These are phyloP conservation scores for Scatophagus argus DNA, from an alignment of 2,113 vertebrate genomes.

Conservation along the genomic window DNA sequence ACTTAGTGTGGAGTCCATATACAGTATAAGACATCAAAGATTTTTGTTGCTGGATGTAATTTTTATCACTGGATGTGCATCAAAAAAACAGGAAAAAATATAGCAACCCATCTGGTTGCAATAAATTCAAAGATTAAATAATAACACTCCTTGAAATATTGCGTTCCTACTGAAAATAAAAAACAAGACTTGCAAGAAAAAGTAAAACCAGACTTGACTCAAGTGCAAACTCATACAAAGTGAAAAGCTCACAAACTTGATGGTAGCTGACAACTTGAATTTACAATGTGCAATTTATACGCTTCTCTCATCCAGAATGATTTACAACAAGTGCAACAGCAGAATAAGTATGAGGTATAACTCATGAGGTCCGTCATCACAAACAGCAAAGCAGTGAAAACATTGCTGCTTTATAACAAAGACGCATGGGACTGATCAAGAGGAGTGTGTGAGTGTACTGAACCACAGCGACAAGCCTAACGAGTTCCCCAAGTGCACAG, in stretches of 20 bases:
- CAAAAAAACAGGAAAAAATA: neutral
- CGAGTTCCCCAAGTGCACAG: constrained; percentile 76
- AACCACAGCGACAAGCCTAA: constrained; percentile 69
- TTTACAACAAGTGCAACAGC: constrained; percentile 46
- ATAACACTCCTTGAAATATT: constrained; percentile 5
- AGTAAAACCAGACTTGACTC: neutral
- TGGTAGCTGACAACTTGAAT: constrained; percentile 3
- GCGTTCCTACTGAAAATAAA: neutral
- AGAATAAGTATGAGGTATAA: constrained; percentile 32
- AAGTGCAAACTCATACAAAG: neutral
- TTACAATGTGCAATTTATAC: constrained; percentile 23
- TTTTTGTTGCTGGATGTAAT: constrained; percentile 3
- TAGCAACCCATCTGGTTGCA: constrained; percentile 17
- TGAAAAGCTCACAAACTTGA: constrained; percentile 10
- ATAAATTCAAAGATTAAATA: constrained; percentile 14
- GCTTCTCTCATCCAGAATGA: constrained; percentile 7
- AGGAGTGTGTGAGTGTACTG: constrained; percentile 41
- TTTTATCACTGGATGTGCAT: neutral
- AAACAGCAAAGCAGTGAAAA: constrained; percentile 48
- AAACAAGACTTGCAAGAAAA: neutral
- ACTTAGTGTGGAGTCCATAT: neutral
- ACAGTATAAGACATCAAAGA: neutral
- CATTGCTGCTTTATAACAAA: constrained; percentile 26
- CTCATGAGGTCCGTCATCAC: constrained; percentile 27
- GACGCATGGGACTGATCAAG: constrained; percentile 30